Evolutionary conservation across 2,113 vertebrate genomes (phyloP).

Genomic region (Cyanoliseus patagonus): DNA sequence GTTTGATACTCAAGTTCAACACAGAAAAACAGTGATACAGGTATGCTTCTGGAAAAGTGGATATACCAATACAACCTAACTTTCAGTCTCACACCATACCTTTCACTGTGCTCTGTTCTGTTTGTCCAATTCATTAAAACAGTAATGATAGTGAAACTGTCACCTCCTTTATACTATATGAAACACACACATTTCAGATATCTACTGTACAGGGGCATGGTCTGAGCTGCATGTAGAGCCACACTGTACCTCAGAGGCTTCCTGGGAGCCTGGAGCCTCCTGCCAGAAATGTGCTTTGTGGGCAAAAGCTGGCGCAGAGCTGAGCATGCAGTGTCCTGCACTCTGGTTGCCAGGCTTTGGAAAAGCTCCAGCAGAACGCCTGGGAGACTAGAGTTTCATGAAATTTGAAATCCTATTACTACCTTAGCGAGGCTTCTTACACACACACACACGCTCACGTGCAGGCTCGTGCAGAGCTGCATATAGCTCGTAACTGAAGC

Average conservation of each 20-base stretch:
- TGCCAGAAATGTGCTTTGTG: background rate
- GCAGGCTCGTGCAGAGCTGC: background rate
- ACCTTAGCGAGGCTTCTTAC: background rate
- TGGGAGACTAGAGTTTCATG: background rate
- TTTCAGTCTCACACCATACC: background rate
- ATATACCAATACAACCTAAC: background rate
- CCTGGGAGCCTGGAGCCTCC: background rate
- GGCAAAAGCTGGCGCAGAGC: background rate
- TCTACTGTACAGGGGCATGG: background rate
- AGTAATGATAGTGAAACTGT: background rate
- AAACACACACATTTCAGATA: background rate
- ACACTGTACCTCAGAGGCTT: background rate
- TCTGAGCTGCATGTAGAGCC: background rate
- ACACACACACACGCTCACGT: accelerated
- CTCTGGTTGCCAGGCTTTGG: background rate
- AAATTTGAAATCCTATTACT: background rate
- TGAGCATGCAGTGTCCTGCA: background rate
- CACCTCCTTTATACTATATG: background rate
- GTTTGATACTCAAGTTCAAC: background rate
- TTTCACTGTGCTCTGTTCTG: background rate
- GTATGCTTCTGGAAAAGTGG: background rate
- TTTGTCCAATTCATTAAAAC: background rate
- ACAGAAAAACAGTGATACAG: background rate
- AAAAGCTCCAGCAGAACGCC: slow-evolving; percentile 26
- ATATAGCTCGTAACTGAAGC: background rate